Conservation (phyloP, 2,797 vertebrate species). For the Paramormyrops hopkinsi region DNA sequence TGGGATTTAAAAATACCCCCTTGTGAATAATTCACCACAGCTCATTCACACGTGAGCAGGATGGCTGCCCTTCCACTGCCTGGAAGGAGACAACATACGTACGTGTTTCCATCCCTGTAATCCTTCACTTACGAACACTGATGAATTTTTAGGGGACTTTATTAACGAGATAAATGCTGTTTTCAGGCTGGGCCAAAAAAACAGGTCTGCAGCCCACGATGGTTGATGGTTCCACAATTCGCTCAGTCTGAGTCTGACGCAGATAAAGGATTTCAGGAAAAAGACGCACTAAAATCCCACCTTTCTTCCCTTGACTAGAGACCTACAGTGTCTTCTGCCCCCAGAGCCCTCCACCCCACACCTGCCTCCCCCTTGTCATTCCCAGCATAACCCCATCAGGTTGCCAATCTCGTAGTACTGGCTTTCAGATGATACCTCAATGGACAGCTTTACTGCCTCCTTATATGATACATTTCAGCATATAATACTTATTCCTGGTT, state of each 20-base stretch:
- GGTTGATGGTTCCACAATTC: neutral
- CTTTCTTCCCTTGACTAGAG: neutral
- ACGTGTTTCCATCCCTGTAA: neutral
- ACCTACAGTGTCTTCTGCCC: neutral
- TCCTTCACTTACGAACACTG: neutral
- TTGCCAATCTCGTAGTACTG: neutral
- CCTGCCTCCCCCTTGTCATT: neutral
- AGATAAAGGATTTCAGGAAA: neutral
- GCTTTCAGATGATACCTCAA: neutral
- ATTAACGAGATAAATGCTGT: neutral
- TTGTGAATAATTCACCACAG: constrained; percentile 10
- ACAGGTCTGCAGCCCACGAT: neutral
- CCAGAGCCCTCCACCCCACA: neutral
- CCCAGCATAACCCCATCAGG: neutral
- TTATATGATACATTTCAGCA: constrained; percentile 17
- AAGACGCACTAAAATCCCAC: neutral
- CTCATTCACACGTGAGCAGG: neutral
- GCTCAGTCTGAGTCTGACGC: too few relatives aligned
- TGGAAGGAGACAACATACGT: neutral
- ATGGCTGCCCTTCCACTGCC: neutral
- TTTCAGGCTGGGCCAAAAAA: neutral
- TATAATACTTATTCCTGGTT: constrained; percentile 13
- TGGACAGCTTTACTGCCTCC: neutral
- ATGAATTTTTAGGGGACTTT: neutral
- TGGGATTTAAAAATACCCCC: constrained; percentile 16